Conservation (phyloP, 2,113 vertebrate genomes). For the Sterna hirundo region DNA sequence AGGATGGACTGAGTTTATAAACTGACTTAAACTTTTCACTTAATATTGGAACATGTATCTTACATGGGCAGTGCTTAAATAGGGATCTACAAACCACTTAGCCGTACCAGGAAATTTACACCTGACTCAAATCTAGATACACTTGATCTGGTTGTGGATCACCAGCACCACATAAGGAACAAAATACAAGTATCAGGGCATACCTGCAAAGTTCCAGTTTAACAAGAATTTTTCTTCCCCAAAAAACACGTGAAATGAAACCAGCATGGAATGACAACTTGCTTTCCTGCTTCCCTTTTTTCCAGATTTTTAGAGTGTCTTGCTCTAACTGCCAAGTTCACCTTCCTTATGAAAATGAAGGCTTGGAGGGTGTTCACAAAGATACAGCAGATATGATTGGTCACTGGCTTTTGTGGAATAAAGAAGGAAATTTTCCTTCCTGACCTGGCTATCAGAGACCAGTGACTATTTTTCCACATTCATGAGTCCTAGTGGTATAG, state of each 20-base stretch:
- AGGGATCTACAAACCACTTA: background rate
- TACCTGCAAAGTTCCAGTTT: background rate
- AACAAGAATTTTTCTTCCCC: background rate
- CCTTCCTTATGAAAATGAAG: background rate
- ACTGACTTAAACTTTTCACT: background rate
- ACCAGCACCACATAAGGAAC: background rate
- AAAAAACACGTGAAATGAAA: background rate
- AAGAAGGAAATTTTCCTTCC: background rate
- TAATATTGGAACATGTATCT: accelerated
- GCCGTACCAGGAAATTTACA: background rate
- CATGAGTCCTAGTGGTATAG: background rate
- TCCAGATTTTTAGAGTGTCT: background rate
- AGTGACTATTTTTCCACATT: background rate
- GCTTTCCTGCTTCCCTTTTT: background rate
- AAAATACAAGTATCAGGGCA: background rate
- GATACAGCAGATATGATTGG: background rate
- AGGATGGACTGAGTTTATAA: background rate
- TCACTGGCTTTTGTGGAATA: background rate
- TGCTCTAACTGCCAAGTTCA: background rate
- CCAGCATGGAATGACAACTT: background rate
- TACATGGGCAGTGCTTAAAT: background rate
- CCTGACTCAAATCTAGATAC: background rate
- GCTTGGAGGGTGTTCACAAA: background rate
- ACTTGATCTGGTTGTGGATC: background rate
- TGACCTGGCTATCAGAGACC: background rate